Evolutionary conservation across 2,797 vertebrate genomes (phyloP), one percentile per base, ranked within the genome.

Genomic region (Podargus strigoides): DNA sequence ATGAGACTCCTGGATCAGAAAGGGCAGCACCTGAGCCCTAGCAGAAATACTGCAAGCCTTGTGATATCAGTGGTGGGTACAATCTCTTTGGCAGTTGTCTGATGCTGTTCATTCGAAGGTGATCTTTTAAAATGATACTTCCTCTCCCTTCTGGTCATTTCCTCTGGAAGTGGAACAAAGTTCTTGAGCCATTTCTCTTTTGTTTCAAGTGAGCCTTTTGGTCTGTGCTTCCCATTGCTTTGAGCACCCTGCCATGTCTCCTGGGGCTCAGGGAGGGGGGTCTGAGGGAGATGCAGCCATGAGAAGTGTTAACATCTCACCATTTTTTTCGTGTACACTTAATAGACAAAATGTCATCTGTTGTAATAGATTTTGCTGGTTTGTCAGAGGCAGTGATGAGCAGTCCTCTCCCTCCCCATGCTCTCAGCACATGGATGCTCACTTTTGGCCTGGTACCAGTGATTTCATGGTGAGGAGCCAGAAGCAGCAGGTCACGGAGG

Each of bases 301-400:
- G 39, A 20, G 47, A 64, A 49, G 46, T 2, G 2, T 58, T 58
- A 60, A 28, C 46, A 27, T 50, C 79, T 62, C 42, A 2, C 5
- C 16, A 7, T 26, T 52, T 60, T 92, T 56, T 26, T 32, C 0
- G 0, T 18, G 8, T 59, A 4, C 64, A 9, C 53, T 75, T 72
- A 41, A 37, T 39, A 53, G 66, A 72, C 90, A 42, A 46, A 82
- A 70, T 16, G 8, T 46, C 63, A 46, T 37, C 63, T 42, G 22
- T 26, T 28, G 42, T 62, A 36, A 41, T 23, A 16, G 53, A 75
- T 42, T 49, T 59, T 73, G 44, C 49, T 46, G 55, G 21, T 39
- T 26, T 32, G 67, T 90, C 39, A 36, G 67, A 68, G 79, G 58
- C 82, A 42, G 41, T 1, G 58, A 66, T 41, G 72, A 93, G 44